Conservation (phyloP, 2,113 vertebrate genomes). For the Sylvietta virens region DNA sequence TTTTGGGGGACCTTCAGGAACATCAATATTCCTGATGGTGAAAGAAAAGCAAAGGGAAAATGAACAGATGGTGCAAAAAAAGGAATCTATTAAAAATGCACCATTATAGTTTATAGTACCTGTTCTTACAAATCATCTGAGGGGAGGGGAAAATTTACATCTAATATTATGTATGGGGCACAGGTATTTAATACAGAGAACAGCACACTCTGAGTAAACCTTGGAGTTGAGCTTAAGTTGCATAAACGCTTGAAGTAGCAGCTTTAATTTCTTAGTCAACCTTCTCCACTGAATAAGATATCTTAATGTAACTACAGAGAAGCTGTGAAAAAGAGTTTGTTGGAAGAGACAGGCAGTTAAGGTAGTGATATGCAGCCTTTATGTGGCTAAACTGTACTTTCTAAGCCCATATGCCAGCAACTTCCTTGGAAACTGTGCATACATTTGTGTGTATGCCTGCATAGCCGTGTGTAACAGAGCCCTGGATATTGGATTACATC, state of each 20-base stretch:
- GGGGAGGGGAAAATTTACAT: neutral
- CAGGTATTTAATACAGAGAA: neutral
- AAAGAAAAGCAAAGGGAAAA: neutral
- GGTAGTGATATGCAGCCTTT: neutral
- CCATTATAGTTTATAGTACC: neutral
- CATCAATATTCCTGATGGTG: neutral
- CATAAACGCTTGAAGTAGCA: neutral
- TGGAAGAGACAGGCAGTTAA: neutral
- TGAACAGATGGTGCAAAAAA: neutral
- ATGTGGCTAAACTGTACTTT: neutral
- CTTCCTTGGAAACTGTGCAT: neutral
- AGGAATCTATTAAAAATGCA: neutral
- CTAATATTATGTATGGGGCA: neutral
- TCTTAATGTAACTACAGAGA: neutral
- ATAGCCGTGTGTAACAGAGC: neutral
- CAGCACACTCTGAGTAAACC: neutral
- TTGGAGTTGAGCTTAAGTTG: neutral
- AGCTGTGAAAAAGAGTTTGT: neutral
- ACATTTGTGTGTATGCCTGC: neutral
- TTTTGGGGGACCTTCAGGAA: neutral
- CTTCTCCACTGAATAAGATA: neutral
- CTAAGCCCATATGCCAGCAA: neutral
- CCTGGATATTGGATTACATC: neutral
- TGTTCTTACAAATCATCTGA: neutral
- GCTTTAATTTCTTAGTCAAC: neutral